Percentiles rank a stretch among this genome's conserved stretches.
These are phyloP conservation scores for Cyprinodon diabolis DNA, from an alignment of 2,797 vertebrate species.

Conservation along the genomic window DNA sequence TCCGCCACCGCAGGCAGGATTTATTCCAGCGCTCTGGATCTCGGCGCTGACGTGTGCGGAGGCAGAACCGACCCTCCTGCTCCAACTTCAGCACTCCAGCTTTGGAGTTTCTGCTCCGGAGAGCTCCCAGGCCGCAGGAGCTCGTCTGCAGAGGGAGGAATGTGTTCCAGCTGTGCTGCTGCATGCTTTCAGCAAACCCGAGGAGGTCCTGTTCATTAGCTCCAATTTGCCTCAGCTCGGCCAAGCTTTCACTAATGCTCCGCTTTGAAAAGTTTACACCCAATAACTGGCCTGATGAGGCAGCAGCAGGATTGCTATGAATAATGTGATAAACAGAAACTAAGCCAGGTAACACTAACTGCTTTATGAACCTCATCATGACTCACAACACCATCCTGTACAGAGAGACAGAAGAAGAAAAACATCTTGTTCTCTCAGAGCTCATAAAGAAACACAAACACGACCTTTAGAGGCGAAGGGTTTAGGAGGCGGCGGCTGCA, in stretches of 20 bases:
- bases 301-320: slow-evolving; percentile 1
- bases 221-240: slow-evolving; percentile 53
- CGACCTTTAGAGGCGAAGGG: slow-evolving; percentile 23
- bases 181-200: slow-evolving; percentile 14
- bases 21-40: slow-evolving; percentile 50
- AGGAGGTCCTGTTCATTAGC: slow-evolving; percentile 46
- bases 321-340: background rate
- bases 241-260: slow-evolving; percentile 57
- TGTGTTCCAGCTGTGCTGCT: slow-evolving; percentile 18
- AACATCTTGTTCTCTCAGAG: slow-evolving; percentile 37
- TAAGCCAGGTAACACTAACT: slow-evolving; percentile 13
- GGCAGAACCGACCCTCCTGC: slow-evolving; percentile 35
- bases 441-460: slow-evolving; percentile 18
- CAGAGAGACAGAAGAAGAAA: slow-evolving; percentile 6
- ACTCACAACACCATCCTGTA: background rate
- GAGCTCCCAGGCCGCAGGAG: slow-evolving; percentile 40
- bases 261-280: slow-evolving; percentile 44
- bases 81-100: background rate
- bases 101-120: too few relatives aligned
- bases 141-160: slow-evolving; percentile 58
- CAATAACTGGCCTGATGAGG: slow-evolving; percentile 46
- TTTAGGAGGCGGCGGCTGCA: background rate
- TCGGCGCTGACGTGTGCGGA: slow-evolving; percentile 47
- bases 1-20: slow-evolving; percentile 26
- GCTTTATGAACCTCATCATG: too few relatives aligned